Conservation (phyloP, 1,140 invertebrate species). For the Eufriesea mexicana region DNA sequence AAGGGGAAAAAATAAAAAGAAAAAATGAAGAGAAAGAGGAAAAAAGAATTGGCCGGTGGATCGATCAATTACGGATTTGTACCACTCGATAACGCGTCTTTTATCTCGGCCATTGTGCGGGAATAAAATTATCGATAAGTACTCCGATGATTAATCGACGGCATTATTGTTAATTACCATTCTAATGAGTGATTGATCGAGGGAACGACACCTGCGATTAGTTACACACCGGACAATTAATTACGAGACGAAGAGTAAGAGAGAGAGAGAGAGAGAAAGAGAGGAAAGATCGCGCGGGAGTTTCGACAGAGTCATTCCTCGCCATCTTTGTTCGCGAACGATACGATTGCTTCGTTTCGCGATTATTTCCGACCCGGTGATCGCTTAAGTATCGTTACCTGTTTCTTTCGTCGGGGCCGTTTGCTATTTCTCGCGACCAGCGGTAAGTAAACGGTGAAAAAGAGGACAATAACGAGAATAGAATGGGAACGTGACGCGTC, state of each 20-base stretch:
- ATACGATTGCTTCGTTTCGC: background rate
- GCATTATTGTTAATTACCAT: constrained; percentile 46
- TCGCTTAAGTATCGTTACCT: background rate
- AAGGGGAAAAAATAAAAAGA: no score
- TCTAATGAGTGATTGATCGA: constrained; percentile 53
- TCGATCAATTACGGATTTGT: constrained; percentile 45
- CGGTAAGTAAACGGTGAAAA: constrained; percentile 25
- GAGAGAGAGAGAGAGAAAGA: background rate
- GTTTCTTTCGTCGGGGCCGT: no score
- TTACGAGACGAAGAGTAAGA: constrained; percentile 3
- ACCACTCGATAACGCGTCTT: constrained; percentile 30
- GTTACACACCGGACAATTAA: constrained; percentile 40
- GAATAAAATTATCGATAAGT: constrained; percentile 48
- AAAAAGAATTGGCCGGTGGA: background rate
- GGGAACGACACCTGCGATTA: constrained; percentile 44
- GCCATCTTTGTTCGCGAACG: background rate
- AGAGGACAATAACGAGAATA: constrained; percentile 32
- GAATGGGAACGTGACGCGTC: constrained; percentile 34
- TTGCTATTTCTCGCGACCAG: background rate
- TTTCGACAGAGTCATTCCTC: constrained; percentile 6
- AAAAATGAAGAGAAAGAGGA: no score
- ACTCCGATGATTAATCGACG: constrained; percentile 44
- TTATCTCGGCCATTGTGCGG: background rate
- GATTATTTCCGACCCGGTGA: background rate
- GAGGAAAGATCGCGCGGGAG: background rate